Evolutionary conservation across 2,113 vertebrate species (phyloP).

Genomic region (Prietella phreatophila): DNA sequence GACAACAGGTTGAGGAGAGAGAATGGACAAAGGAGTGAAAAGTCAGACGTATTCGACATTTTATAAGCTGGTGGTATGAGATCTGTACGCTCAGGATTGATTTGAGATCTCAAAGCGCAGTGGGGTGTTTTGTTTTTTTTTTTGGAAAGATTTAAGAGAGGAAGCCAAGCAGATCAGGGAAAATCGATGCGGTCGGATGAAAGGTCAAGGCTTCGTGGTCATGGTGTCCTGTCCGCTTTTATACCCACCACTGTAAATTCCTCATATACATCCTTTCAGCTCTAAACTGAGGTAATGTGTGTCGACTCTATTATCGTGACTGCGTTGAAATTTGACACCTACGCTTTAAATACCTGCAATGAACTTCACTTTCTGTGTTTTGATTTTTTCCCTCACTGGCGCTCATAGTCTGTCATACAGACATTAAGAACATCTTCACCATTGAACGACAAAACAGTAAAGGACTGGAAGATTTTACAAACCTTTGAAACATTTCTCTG

Average conservation of each 20-base stretch:
- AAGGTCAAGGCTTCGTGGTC: slow-evolving; percentile 10
- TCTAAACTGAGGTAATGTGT: slow-evolving; percentile 60
- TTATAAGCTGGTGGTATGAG: background rate
- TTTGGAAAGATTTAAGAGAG: background rate
- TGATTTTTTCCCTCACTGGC: slow-evolving; percentile 10
- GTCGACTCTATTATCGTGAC: slow-evolving; percentile 58
- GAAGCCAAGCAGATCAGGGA: background rate
- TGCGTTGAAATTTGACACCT: slow-evolving; percentile 67
- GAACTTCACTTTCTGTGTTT: slow-evolving; percentile 55
- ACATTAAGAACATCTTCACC: slow-evolving; percentile 35
- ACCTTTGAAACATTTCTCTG: slow-evolving; percentile 39
- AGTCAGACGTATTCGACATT: background rate
- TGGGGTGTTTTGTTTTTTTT: too few relatives aligned
- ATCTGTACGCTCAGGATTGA: background rate
- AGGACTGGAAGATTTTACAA: slow-evolving; percentile 41
- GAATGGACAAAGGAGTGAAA: slow-evolving; percentile 6
- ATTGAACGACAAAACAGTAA: slow-evolving; percentile 33
- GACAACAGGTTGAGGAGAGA: slow-evolving; percentile 20
- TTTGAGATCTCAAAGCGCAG: background rate
- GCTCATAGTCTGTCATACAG: slow-evolving; percentile 22
- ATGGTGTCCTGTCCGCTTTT: slow-evolving; percentile 6
- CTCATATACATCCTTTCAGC: slow-evolving; percentile 61
- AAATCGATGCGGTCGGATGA: background rate
- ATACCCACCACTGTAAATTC: slow-evolving; percentile 55
- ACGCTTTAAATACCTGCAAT: slow-evolving; percentile 63